A percentile compares a stretch with the other conserved stretches of the same genome.
phyloP scores from a whole-genome alignment of 2,797 vertebrate genomes.

The Ambastaia sidthimunki region DNA sequence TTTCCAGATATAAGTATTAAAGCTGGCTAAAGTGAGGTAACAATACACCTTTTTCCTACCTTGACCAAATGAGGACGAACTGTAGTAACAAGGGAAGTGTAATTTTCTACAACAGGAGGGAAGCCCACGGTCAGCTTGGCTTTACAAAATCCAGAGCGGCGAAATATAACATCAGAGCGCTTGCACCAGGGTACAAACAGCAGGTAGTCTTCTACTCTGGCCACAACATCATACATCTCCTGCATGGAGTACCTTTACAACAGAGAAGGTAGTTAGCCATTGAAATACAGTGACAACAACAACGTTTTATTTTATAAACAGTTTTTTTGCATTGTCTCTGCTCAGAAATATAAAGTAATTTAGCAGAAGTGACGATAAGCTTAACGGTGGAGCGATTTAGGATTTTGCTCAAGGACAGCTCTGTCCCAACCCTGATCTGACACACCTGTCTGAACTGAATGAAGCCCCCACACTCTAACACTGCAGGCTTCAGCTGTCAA shows the following conservation, averaged over 20 bases:
- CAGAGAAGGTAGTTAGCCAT: not conserved
- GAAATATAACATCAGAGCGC: constrained; percentile 88
- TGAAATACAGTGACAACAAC: not conserved
- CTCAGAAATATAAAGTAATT: too few species aligned
- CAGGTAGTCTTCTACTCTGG: constrained; percentile 89
- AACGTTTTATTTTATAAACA: too few species aligned
- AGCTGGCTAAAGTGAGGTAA: not conserved
- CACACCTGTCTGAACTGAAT: not conserved
- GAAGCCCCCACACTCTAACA: too few species aligned
- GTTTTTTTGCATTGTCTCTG: too few species aligned
- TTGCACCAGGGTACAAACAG: constrained; percentile 97
- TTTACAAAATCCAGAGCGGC: constrained; percentile 91
- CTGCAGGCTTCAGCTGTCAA: not conserved
- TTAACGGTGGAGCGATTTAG: too few species aligned
- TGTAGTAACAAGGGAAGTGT: constrained; percentile 89
- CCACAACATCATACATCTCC: constrained; percentile 95
- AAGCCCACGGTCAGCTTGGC: constrained; percentile 90
- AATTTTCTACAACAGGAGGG: constrained; percentile 89
- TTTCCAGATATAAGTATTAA: not conserved
- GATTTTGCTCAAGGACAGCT: too few species aligned
- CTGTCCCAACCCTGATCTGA: not conserved
- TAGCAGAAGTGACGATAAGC: too few species aligned
- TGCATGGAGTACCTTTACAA: constrained; percentile 90
- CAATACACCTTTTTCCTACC: constrained; percentile 70
- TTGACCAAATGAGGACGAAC: constrained; percentile 95